Base-by-base conservation (phyloP, 2,888 invertebrate species). In the Heliconius erato region DNA sequence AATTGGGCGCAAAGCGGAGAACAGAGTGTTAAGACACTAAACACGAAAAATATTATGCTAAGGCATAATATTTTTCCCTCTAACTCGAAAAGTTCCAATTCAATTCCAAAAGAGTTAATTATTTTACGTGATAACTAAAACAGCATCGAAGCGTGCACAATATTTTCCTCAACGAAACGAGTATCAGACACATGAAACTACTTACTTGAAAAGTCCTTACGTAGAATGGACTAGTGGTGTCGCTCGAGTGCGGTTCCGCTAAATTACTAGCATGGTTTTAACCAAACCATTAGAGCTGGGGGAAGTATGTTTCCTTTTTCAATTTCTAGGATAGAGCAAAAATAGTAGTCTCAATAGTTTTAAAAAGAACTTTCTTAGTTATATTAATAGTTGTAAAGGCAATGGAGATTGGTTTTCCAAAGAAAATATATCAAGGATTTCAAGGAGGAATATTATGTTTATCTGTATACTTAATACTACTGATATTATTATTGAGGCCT, bases 161-260 rank as follows among this genome's bases (percentile, higher is more conserved):
- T 76, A 63, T 63, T 63, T 35, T 40, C 44, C 44, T 32, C 35
- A 74, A 59, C 26, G 68, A 76, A 79, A 69, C 69, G 44, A 26
- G 59, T 28, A 19, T 40, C 67, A 49, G 67, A 79, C 74, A 63
- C 74, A 67, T 72, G 49, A 81, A 83, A 83, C 68, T 83, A 84
- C 78, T 84, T 83, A 84, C 78, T 84, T 63, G 54, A 68, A 63
- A 81, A 79, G 72, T 72, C 80, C 79, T 78, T 79, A 78, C 78
- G 79, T 81, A 78, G 79, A 83, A 84, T 79, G 83, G 83, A 83
- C 72, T 81, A 83, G 79, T 68, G 82, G 71, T 79, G 84, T 80
- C 84, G 26, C 23, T 79, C 59, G 76, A 40, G 80, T 80, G 80
- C 84, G 80, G 79, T 12, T 78, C 74, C 80, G 69, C 82, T 82